These are phyloP conservation scores for Plecotus auritus DNA, from an alignment of 2,113 vertebrate genomes.

Conservation along the genomic window DNA sequence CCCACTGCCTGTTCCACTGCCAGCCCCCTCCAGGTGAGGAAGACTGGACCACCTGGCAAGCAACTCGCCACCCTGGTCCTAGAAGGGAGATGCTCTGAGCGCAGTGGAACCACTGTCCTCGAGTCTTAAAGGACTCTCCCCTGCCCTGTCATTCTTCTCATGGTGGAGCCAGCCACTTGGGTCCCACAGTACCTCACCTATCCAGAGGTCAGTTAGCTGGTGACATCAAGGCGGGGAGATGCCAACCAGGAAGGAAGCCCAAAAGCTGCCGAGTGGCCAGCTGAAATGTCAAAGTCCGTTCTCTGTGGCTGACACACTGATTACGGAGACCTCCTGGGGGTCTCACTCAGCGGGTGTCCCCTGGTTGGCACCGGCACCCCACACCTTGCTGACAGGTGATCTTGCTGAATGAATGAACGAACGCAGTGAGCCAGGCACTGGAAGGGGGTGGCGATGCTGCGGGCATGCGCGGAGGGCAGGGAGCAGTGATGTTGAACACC, in stretches of 20 bases:
- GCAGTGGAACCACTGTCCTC: not conserved
- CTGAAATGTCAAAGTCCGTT: not conserved
- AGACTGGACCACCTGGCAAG: not conserved
- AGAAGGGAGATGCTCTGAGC: not conserved
- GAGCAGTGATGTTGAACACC: rapidly evolving
- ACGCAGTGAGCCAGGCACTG: not conserved
- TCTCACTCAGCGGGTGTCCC: not conserved
- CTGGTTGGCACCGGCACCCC: not conserved
- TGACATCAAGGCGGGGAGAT: not conserved
- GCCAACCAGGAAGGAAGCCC: conserved; percentile 27
- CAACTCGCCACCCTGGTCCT: not conserved
- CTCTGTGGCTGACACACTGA: rapidly evolving
- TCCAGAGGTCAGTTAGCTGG: not conserved
- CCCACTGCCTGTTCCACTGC: rapidly evolving
- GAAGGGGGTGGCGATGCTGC: rapidly evolving
- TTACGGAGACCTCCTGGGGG: not conserved
- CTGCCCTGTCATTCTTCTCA: not conserved
- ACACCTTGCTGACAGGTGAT: not conserved
- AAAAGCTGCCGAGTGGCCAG: not conserved
- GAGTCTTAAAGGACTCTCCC: not conserved
- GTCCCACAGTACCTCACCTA: not conserved
- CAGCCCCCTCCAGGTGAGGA: not conserved
- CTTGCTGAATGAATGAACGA: not conserved
- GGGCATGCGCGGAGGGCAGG: rapidly evolving
- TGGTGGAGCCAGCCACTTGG: rapidly evolving